Evolutionary conservation across 2,113 vertebrate species (phyloP).

Genomic region (Nematolebias whitei): DNA sequence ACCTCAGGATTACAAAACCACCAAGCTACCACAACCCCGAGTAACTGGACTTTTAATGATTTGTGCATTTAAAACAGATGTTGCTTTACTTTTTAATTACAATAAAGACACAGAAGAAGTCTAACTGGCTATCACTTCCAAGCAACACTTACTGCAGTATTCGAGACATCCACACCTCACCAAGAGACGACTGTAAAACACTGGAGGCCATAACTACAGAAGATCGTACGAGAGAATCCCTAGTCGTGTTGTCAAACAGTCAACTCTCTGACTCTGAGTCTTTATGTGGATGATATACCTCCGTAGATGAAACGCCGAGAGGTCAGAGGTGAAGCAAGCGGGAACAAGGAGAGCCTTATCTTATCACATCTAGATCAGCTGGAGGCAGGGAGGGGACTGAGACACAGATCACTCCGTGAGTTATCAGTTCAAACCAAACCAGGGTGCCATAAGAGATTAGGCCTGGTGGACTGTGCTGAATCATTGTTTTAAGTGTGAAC

Average conservation of each 20-base stretch:
- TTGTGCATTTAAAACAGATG: too few species aligned
- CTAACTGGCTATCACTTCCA: conserved; percentile 5
- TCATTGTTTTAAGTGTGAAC: conserved; percentile 23
- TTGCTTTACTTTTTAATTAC: too few species aligned
- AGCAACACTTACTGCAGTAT: conserved; percentile 62
- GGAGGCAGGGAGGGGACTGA: conserved; percentile 8
- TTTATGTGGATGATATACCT: conserved; percentile 32
- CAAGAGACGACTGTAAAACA: conserved; percentile 48
- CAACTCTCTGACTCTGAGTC: not conserved
- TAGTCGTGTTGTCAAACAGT: conserved; percentile 8
- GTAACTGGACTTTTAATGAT: too few species aligned
- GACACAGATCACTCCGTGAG: conserved; percentile 13
- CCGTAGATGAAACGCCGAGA: conserved; percentile 22
- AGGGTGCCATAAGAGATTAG: conserved; percentile 64
- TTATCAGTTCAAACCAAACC: conserved; percentile 65
- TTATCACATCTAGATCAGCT: conserved; percentile 42
- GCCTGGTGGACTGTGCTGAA: conserved; percentile 32
- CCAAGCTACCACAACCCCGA: too few species aligned
- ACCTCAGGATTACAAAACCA: too few species aligned
- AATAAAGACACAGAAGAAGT: not conserved
- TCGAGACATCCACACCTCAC: conserved; percentile 59
- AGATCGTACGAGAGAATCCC: not conserved
- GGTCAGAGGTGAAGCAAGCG: conserved; percentile 47
- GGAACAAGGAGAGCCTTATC: conserved; percentile 39
- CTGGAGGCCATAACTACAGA: conserved; percentile 44